Base-by-base conservation (phyloP, 2,797 vertebrate genomes). In the Trematomus bernacchii region DNA sequence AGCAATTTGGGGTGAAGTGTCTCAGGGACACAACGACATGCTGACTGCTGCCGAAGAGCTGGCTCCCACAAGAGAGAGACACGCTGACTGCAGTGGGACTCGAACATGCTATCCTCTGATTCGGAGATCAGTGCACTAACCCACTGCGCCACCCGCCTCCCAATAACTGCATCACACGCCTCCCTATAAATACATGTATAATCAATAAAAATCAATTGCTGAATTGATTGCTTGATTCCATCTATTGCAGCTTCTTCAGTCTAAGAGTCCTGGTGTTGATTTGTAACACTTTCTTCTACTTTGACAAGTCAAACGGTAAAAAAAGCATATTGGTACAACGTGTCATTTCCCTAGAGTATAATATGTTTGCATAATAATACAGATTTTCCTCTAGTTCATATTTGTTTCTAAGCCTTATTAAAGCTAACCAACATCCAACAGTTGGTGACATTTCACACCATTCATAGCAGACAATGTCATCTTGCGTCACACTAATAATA, bases 381-480 rank as follows among this genome's bases (percentile, higher is more conserved):
- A 21, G 16, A 51, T 18, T 51, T 53, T 27, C 18, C 52, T 47
- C 6, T 3, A 0, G 47, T 61, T 23, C n/a, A 42, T 44, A 30
- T 71, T 48, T 72, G 19, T 66, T 62, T 37, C 3, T 46, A 55
- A 83, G 52, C 43, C 54, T 52, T 37, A 23, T 16, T 60, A 60
- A 75, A 63, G 48, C 48, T 23, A 30, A 15, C 60, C 7, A 67
- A 60, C 67, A 14, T 69, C 1, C 46, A 50, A 21, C 33, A 58
- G 10, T 48, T 37, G 72, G 33, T 30, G 21, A 76, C 19, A 33
- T 58, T 70, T 33, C 47, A 57, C 33, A 66, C 15, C 14, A 10
- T 23, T 71, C 23, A 37, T 50, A 13, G 16, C 48, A 72, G 64
- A 79, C 51, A 66, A 52, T 51, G 64, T 60, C 16, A 37, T 58